A percentile compares a stretch with the other conserved stretches of the same genome.
Evolutionary conservation across 1,140 invertebrate species (phyloP).

Genomic region (Ruditapes philippinarum): DNA sequence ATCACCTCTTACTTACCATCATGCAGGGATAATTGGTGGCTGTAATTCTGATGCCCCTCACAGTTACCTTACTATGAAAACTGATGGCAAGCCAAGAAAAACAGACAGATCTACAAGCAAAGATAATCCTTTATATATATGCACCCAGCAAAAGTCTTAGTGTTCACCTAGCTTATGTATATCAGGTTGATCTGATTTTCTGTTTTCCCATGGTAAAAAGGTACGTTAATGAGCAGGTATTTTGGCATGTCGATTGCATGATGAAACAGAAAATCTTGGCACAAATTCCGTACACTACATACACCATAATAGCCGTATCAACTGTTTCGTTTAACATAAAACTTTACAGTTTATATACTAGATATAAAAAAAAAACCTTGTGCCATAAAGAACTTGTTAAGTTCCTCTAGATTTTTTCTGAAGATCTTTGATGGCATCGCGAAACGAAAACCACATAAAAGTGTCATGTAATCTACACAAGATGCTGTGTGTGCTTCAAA

Average conservation of each 20-base stretch:
- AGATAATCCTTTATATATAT: too few relatives aligned
- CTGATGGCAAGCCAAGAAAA: too few relatives aligned
- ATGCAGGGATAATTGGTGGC: too few relatives aligned
- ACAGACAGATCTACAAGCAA: too few relatives aligned
- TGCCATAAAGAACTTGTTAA: not conserved
- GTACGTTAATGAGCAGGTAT: not conserved
- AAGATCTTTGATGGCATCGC: not conserved
- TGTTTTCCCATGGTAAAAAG: not conserved
- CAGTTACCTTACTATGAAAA: too few relatives aligned
- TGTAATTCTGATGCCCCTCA: too few relatives aligned
- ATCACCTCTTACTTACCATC: too few relatives aligned
- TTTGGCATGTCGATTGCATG: not conserved
- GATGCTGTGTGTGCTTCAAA: too few relatives aligned
- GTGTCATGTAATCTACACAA: not conserved
- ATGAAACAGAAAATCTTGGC: slow-evolving; percentile 5
- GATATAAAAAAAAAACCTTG: not conserved
- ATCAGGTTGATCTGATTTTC: too few relatives aligned
- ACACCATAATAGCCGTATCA: not conserved
- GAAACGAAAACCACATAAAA: not conserved
- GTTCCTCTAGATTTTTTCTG: not conserved
- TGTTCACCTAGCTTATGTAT: too few relatives aligned
- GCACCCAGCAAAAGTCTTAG: too few relatives aligned
- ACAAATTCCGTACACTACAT: not conserved
- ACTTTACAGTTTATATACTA: too few relatives aligned
- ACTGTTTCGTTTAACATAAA: not conserved